Conservation (phyloP, 2,888 invertebrate species). For the Tipula lateralis region DNA sequence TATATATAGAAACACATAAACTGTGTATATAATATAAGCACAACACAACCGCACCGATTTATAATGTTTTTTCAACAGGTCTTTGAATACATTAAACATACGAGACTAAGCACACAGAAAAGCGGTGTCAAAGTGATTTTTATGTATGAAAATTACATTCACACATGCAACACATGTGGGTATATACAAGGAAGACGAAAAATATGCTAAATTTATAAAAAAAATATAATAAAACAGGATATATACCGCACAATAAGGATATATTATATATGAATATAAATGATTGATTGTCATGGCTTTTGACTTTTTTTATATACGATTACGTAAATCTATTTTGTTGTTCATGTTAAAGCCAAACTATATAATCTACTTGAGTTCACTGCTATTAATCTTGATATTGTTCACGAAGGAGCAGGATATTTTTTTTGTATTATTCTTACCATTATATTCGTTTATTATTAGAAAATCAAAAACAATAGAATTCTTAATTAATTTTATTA, state of each 20-base stretch:
- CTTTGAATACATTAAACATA: background rate
- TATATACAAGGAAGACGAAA: background rate
- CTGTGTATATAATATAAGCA: background rate
- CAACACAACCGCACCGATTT: slow-evolving; percentile 1
- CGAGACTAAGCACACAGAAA: slow-evolving; percentile 11
- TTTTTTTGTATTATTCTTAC: background rate
- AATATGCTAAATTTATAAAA: slow-evolving; percentile 11
- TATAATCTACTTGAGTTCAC: slow-evolving; percentile 15
- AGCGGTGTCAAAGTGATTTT: slow-evolving; percentile 24
- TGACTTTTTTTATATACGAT: background rate
- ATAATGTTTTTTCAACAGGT: slow-evolving; percentile 19
- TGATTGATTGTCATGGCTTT: slow-evolving; percentile 11
- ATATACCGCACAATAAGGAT: background rate
- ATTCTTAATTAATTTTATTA: slow-evolving; percentile 20
- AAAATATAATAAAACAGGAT: background rate
- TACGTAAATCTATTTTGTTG: no score
- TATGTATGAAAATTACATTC: slow-evolving; percentile 19
- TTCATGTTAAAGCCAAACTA: background rate
- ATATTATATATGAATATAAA: slow-evolving; percentile 3
- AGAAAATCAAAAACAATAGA: background rate
- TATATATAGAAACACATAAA: no score
- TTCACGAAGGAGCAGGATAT: background rate
- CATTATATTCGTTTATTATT: background rate
- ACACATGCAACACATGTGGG: slow-evolving; percentile 13
- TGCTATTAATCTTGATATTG: background rate